Evolutionary conservation across 2,797 vertebrate genomes (phyloP).

Genomic region (Sardinella longiceps): DNA sequence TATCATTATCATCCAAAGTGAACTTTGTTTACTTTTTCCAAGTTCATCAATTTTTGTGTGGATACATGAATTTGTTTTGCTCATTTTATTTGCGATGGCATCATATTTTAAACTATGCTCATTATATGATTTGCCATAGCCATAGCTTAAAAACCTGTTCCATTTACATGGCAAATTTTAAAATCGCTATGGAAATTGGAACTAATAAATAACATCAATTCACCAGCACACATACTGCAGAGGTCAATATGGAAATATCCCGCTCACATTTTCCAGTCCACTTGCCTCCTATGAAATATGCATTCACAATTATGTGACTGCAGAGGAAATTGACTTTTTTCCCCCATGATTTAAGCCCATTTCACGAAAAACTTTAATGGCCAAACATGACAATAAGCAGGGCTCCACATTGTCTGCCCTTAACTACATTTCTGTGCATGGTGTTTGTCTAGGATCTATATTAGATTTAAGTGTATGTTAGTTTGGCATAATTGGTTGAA

Average conservation of each 20-base stretch:
- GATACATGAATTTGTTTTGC: neutral
- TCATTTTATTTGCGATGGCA: neutral
- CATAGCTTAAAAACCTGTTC: neutral
- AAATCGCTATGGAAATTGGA: neutral
- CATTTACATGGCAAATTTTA: neutral
- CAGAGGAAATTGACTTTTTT: neutral
- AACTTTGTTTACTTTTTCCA: neutral
- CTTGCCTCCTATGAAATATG: neutral
- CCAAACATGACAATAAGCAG: neutral
- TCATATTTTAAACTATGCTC: neutral
- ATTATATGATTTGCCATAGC: neutral
- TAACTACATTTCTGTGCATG: neutral
- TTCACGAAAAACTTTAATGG: neutral
- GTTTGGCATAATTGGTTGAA: neutral
- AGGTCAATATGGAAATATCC: neutral
- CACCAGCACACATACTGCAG: neutral
- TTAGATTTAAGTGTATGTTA: neutral
- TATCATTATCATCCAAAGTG: neutral
- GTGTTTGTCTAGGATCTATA: neutral
- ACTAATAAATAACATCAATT: neutral
- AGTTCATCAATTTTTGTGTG: neutral
- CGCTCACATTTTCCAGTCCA: neutral
- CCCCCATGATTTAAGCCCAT: neutral
- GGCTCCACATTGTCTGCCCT: neutral
- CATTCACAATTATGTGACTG: neutral